Evolutionary conservation across 2,797 vertebrate genomes (phyloP), one percentile per base, ranked within the genome.

Genomic region (Loris lydekkerianus): DNA sequence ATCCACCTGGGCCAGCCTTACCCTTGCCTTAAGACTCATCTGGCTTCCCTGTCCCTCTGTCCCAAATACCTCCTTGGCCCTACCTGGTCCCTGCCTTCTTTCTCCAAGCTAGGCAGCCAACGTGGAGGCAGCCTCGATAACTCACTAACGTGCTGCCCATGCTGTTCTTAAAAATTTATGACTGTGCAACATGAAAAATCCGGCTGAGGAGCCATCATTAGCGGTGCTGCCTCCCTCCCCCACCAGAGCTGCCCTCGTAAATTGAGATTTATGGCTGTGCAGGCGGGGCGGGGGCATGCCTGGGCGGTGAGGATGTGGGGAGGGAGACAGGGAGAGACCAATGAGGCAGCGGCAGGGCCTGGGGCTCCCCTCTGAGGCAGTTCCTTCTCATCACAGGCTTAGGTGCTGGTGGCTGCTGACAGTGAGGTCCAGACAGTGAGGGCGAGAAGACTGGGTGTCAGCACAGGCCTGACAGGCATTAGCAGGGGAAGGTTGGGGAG

Each of bases 151-250:
- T 97, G 97, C 97, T 97, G 98, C 97, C 97, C 98, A 84, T 97
- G 95, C 98, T 98, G 98, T 98, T 99, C 98, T 99, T 98, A 99
- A 99, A 98, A 99, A 99, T 99, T 98, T 99, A 99, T 99, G 98
- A 98, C 98, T 98, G 98, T 97, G 98, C 98, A 98, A 98, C 98
- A 98, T 98, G 99, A 99, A 99, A 99, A 99, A 99, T 98, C 98
- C 98, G 98, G 98, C 98, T 97, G 98, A 98, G 98, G 98, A 98
- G 98, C 98, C 98, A 98, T 99, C 99, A 99, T 99, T 99, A 99
- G 98, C 97, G 96, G 97, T 97, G 98, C 98, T 98, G 98, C 98
- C 98, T 98, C 98, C 99, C 98, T 98, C 98, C 97, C 94, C 97
- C 98, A 98, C 98, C 98, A 98, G 97, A 98, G 98, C 97, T 97